Conservation (phyloP, 2,797 vertebrate genomes). For the Luscinia megarhynchos region DNA sequence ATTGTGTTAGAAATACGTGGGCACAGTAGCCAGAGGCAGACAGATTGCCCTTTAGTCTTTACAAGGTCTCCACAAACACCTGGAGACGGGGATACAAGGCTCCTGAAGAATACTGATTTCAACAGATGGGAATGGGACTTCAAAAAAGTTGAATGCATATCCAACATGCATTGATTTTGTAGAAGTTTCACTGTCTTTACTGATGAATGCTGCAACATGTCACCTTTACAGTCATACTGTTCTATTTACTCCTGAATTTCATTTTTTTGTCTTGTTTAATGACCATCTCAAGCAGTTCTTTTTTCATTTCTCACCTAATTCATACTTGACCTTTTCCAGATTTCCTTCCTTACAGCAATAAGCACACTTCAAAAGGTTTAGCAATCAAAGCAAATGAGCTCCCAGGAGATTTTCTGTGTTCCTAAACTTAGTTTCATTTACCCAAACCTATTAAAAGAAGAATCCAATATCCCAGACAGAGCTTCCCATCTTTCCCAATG, state of each 20-base stretch:
- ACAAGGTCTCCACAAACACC: not conserved
- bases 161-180: not conserved
- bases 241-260: slow-evolving; percentile 46
- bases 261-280: slow-evolving; percentile 62
- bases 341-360: slow-evolving; percentile 46
- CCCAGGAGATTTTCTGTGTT: not conserved
- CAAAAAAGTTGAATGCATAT: slow-evolving; percentile 14
- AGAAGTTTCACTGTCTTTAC: slow-evolving; percentile 7
- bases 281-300: slow-evolving; percentile 44
- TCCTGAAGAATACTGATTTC: not conserved
- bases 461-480: not conserved
- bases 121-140: not conserved
- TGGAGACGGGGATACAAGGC: not conserved
- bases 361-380: slow-evolving; percentile 34
- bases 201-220: slow-evolving; percentile 27
- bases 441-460: not conserved
- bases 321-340: slow-evolving; percentile 60
- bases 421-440: slow-evolving; percentile 29
- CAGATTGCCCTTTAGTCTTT: slow-evolving; percentile 1
- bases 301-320: slow-evolving; percentile 58
- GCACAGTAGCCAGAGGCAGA: not conserved
- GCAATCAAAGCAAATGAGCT: slow-evolving; percentile 55
- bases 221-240: slow-evolving; percentile 44
- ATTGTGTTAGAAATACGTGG: not conserved
- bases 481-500: not conserved